Evolutionary conservation across 2,797 vertebrate species (phyloP).

Genomic region (Muraenolepis orangiensis): DNA sequence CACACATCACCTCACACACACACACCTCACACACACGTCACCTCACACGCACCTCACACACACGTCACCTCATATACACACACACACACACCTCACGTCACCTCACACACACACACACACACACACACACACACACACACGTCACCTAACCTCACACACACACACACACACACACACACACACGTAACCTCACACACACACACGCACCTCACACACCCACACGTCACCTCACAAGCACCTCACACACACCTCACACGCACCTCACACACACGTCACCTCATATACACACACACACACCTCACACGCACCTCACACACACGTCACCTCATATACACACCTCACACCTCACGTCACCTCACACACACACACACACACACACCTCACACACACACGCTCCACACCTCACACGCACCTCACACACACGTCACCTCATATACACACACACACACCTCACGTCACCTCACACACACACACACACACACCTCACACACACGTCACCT

Average conservation of each 20-base stretch:
- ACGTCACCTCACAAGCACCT: too few species aligned
- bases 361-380: slow-evolving; percentile 4
- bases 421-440: too few species aligned
- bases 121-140: slow-evolving; percentile 42
- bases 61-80: too few species aligned
- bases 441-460: slow-evolving; percentile 10
- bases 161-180: too few species aligned
- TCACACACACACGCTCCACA: too few species aligned
- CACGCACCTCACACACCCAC: too few species aligned
- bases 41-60: too few species aligned
- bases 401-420: slow-evolving; percentile 21
- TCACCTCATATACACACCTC: background rate
- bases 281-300: slow-evolving; percentile 20
- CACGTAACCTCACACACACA: too few species aligned
- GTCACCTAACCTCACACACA: too few species aligned
- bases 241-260: too few species aligned
- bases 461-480: slow-evolving; percentile 12
- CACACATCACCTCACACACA: slow-evolving; percentile 38
- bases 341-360: slow-evolving; percentile 23
- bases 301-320: slow-evolving; percentile 17
- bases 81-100: too few species aligned
- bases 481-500: slow-evolving; percentile 20
- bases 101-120: slow-evolving; percentile 30
- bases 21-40: slow-evolving; percentile 40
- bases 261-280: too few species aligned